These are phyloP conservation scores for Dromas ardeola DNA, from an alignment of 2,113 vertebrate species.

Conservation along the genomic window DNA sequence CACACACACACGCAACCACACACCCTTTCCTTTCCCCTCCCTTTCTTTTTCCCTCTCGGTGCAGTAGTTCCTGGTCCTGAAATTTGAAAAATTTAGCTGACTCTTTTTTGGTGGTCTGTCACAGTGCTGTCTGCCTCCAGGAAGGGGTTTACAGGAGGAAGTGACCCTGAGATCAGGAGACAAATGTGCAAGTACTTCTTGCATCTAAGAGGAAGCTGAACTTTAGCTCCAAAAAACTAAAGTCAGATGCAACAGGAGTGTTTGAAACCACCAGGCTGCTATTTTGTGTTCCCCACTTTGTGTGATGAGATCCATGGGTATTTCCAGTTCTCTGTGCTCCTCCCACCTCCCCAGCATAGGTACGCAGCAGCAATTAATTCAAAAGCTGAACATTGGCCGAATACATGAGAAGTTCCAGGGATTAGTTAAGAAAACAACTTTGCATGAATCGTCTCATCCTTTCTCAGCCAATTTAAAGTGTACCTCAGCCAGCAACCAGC, in stretches of 20 bases:
- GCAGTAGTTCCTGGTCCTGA: neutral
- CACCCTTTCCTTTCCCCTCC: neutral
- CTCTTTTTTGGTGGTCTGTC: neutral
- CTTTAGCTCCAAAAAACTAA: neutral
- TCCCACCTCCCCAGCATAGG: neutral
- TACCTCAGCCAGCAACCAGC: neutral
- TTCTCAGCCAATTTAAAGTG: neutral
- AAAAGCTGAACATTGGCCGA: neutral
- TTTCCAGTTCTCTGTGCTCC: neutral
- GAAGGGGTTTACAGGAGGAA: neutral
- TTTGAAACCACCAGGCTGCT: neutral
- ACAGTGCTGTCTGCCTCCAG: neutral
- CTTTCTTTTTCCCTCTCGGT: neutral
- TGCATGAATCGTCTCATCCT: neutral
- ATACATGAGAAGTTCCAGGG: neutral
- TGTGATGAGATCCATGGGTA: neutral
- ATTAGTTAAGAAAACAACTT: conserved; percentile 25
- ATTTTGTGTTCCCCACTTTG: neutral
- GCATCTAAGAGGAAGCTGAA: neutral
- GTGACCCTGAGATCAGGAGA: neutral
- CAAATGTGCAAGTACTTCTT: neutral
- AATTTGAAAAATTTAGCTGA: neutral
- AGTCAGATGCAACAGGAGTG: neutral
- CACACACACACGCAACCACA: neutral
- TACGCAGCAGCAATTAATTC: neutral